Percentiles rank a stretch among this genome's conserved stretches.
Conservation (phyloP, 2,113 vertebrate species). For the Solea senegalensis region DNA sequence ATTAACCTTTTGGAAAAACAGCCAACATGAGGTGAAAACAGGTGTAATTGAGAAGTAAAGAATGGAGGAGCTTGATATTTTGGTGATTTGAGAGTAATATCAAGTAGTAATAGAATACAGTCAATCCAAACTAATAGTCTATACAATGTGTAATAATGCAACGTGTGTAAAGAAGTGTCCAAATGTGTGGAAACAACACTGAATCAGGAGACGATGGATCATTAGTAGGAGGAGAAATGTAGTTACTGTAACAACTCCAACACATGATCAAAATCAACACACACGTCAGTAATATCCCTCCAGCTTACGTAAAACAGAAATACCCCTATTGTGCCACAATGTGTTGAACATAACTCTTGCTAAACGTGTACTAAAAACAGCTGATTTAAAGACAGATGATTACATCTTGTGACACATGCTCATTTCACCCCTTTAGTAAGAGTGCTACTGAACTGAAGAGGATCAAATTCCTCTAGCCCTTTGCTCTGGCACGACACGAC, state of each 20-base stretch:
- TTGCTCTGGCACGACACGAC: conserved; percentile 46
- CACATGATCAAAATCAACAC: neutral
- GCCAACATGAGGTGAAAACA: too few relatives aligned
- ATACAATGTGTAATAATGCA: too few relatives aligned
- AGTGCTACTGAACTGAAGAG: conserved; percentile 58
- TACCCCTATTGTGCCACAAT: conserved; percentile 11
- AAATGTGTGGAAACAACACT: neutral
- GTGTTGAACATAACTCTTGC: conserved; percentile 31
- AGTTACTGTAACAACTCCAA: neutral
- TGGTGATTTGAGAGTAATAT: too few relatives aligned
- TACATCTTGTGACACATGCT: conserved; percentile 67
- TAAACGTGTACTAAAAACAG: conserved; percentile 55
- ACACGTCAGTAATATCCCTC: conserved; percentile 19
- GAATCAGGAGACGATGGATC: too few relatives aligned
- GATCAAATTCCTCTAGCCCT: conserved; percentile 68
- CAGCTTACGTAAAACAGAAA: conserved; percentile 29
- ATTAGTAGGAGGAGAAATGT: neutral
- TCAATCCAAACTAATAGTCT: too few relatives aligned
- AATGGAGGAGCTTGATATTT: too few relatives aligned
- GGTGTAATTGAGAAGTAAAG: too few relatives aligned
- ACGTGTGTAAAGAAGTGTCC: too few relatives aligned
- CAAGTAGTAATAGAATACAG: too few relatives aligned
- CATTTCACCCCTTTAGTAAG: conserved; percentile 57
- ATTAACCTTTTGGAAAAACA: too few relatives aligned
- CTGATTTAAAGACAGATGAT: conserved; percentile 61